Evolutionary conservation across 2,113 vertebrate genomes (phyloP).

Genomic region (Pipra filicauda): DNA sequence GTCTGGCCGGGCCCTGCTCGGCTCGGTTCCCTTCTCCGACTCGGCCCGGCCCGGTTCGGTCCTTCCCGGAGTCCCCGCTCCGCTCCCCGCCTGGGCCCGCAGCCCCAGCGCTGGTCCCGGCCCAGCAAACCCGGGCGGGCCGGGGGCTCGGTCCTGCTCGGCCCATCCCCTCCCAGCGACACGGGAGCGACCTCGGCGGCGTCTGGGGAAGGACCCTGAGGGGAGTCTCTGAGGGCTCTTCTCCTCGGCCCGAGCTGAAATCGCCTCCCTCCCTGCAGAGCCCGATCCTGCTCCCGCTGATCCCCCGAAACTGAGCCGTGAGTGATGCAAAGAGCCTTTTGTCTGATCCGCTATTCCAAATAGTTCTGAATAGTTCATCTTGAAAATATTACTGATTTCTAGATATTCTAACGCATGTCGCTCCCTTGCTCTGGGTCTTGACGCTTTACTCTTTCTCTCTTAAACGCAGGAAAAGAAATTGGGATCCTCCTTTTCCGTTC

Average conservation of each 20-base stretch:
- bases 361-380: not conserved
- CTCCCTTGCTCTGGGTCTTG: not conserved
- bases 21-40: not conserved
- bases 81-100: not conserved
- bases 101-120: not conserved
- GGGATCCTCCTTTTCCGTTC: not conserved
- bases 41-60: not conserved
- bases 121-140: not conserved
- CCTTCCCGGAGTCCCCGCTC: not conserved
- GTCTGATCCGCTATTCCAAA: not conserved
- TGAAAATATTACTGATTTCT: not conserved
- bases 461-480: not conserved
- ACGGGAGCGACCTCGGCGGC: not conserved
- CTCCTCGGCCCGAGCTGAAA: not conserved
- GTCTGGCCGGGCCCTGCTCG: not conserved
- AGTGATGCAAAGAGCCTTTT: not conserved
- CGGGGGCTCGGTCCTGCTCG: not conserved
- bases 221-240: not conserved
- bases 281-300: not conserved
- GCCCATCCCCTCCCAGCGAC: not conserved
- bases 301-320: not conserved
- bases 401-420: not conserved
- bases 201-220: accelerated
- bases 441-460: not conserved
- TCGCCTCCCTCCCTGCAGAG: not conserved